Evolutionary conservation across 1,140 invertebrate species (phyloP).

Genomic region (Oscheius sp.): DNA sequence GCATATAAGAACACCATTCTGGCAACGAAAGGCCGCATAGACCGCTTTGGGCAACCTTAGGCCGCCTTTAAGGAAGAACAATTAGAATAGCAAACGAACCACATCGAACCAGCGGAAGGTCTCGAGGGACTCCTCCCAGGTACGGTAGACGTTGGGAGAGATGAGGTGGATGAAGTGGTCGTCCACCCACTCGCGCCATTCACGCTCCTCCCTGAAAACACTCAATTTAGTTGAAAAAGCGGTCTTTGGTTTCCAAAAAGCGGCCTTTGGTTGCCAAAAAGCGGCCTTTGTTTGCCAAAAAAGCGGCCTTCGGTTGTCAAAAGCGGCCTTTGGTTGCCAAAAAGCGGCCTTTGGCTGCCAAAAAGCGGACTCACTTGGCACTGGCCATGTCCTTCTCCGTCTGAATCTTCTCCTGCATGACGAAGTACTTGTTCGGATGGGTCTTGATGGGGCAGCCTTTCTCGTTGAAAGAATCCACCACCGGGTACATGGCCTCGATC

Average conservation of each 20-base stretch:
- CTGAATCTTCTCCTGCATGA: constrained; percentile 74
- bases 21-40: background rate
- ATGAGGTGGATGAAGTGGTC: constrained; percentile 72
- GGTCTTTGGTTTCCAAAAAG: too few species aligned
- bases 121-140: constrained; percentile 76
- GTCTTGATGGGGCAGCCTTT: constrained; percentile 62
- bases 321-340: too few species aligned
- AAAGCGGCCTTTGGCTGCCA: background rate
- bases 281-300: constrained; percentile 1
- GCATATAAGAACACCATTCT: background rate
- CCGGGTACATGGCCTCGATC: constrained; percentile 80
- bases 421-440: constrained; percentile 88
- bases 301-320: too few species aligned
- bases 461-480: constrained; percentile 64
- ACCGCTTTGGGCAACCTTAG: background rate
- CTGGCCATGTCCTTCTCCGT: constrained; percentile 46
- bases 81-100: constrained; percentile 9
- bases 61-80: background rate
- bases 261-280: too few species aligned
- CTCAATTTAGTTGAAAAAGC: background rate
- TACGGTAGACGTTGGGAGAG: constrained; percentile 94
- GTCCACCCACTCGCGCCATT: constrained; percentile 94
- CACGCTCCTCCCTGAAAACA: constrained; percentile 79
- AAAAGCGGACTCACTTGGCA: constrained; percentile 41
- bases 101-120: constrained; percentile 87